Evolutionary conservation across 2,113 vertebrate species (phyloP).

Genomic region (Mus pahari): DNA sequence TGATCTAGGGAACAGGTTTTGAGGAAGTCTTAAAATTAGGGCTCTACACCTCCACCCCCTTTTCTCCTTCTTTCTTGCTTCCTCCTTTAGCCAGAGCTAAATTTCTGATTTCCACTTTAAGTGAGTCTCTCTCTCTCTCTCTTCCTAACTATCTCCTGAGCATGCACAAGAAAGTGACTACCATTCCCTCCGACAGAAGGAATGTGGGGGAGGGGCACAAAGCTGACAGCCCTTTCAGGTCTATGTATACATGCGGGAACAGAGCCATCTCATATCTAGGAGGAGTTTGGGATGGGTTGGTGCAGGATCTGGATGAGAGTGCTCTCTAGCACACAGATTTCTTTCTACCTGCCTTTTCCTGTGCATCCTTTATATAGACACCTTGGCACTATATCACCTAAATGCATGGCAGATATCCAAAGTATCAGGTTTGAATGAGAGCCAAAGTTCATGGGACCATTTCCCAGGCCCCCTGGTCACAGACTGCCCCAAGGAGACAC

Average conservation of each 20-base stretch:
- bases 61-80: neutral
- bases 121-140: neutral
- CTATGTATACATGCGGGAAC: rapidly evolving
- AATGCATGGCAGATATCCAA: neutral
- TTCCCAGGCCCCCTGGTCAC: neutral
- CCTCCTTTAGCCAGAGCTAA: neutral
- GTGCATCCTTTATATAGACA: neutral
- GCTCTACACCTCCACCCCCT: no score
- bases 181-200: neutral
- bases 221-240: neutral
- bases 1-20: no score
- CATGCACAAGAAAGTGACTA: neutral
- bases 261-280: no score
- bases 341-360: neutral
- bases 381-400: neutral
- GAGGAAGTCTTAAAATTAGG: no score
- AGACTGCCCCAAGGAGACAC: neutral
- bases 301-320: rapidly evolving
- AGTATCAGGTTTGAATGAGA: neutral
- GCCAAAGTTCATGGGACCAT: no score
- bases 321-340: neutral
- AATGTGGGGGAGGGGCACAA: rapidly evolving
- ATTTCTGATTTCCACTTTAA: neutral
- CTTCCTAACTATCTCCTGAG: neutral
- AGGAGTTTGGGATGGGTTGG: neutral